Conservation (phyloP, 2,888 invertebrate species). For the Tipula unca region DNA sequence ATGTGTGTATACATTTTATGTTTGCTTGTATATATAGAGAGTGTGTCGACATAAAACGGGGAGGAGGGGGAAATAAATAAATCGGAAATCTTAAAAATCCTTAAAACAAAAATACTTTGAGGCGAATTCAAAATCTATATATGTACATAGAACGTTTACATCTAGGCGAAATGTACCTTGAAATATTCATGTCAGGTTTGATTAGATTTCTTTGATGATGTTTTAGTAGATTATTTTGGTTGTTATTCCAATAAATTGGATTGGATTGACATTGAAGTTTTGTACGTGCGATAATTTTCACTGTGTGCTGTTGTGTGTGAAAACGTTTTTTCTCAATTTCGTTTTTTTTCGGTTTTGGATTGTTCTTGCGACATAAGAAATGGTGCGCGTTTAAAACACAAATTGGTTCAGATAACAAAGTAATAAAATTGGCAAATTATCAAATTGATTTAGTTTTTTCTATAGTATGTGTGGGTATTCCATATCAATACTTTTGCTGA, state of each 20-base stretch:
- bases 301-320: neutral
- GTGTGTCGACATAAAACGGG: neutral
- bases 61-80: neutral
- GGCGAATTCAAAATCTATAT: no score
- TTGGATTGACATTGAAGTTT: neutral
- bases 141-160: no score
- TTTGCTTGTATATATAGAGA: neutral
- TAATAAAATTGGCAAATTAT: no score
- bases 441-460: no score
- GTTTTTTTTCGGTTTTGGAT: no score
- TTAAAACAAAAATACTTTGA: neutral
- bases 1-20: no score
- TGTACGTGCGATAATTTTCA: neutral
- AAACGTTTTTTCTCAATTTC: no score
- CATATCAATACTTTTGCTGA: no score
- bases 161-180: neutral
- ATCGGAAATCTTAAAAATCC: neutral
- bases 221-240: neutral
- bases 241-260: neutral
- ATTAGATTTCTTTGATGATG: neutral
- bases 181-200: neutral
- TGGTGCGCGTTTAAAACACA: no score
- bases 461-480: no score
- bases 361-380: no score
- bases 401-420: no score